Base-by-base conservation (phyloP, 2,797 vertebrate genomes). In the Coendou prehensilis region DNA sequence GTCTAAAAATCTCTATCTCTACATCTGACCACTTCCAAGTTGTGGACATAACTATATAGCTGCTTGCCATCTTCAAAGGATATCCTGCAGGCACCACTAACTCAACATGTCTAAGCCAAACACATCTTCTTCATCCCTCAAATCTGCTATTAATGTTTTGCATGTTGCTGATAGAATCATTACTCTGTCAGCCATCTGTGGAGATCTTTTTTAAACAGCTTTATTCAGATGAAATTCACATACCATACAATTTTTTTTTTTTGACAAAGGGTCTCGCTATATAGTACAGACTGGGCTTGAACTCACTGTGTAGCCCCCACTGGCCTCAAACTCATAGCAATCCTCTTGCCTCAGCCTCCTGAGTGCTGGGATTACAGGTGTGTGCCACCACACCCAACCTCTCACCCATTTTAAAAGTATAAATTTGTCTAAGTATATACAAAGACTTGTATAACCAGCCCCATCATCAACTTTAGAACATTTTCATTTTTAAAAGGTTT, bases 191-290 rank as follows among this genome's bases (percentile, higher is more conserved):
- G 54, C 3, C 61, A 75, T 64, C n/a, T 13, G 67, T 67, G 61
- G 56, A 92, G 73, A 95, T 87, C 41, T 91, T 91, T 90, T 87
- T 84, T 37, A 33, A 90, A 91, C 61, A 91, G 54, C 33, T 89
- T 69, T 90, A 94, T 67, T 83, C 26, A 95, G 33, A 71, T 56
- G 67, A 57, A 54, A 89, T 91, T 79, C 71, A 94, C 28, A 85
- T 45, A 45, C 18, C 47, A 94, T 64, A 63, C 30, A 92, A 63
- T 64, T 26, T 64, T 67, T 67, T 33, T 33, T 63, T 63, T 30
- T 28, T 11, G 30, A 64, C 13, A 64, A 0, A 33, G 30, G 63
- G 30, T 64, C 30, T 64, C 8, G 5, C 30, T 67, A n/a, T n/a
- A 2, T 18, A 67, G 33, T 67, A n/a, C 6, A 67, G 15, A 4